Base-by-base conservation (phyloP, 64 coral and sea anemone species). In the Hydrozoanthus tunicans region DNA sequence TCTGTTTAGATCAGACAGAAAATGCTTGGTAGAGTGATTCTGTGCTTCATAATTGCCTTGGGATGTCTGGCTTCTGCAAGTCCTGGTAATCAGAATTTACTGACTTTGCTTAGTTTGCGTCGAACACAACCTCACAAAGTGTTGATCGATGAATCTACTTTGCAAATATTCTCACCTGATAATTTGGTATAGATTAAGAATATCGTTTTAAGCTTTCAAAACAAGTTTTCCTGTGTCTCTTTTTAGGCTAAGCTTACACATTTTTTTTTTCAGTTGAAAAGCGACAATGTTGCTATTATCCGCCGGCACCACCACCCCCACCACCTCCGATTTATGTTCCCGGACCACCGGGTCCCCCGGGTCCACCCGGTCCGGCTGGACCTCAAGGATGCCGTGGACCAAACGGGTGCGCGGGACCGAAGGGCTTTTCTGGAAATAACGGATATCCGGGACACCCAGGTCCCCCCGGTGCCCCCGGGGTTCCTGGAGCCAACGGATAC, bases 311-410 rank as follows among this genome's bases (percentile, higher is more conserved):
- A 3, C 56, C 78, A 32, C 78, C 78, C 0, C 78, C 78, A 80
- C 57, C 78, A 15, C 78, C 78, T 26, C 78, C 78, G 20, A 23
- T 26, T 9, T 62, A 80, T 80, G 78, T 62, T 27, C 78, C 78
- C 7, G 79, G 79, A 5, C 79, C 79, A 2, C 79, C 79, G 11
- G 79, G 79, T 27, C 79, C 79, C 79, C 79, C 79, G 1, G 79
- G 79, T 59, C 79, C 79, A 23, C 79, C 79, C 4, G 79, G 79
- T 6, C 79, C 79, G 32, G 7, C 79, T 5, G 79, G 79, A 81
- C 15, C 79, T 81, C 57, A 23, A 26, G 79, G 79, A 62, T 81
- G 79, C 79, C 79, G 79, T 59, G 79, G 79, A 20, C 79, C 58
- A 11, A 81, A 81, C 53, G 79, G 79, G 5, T 81, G 79, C 58